Percentiles rank a stretch among this genome's conserved stretches.
phyloP scores from a whole-genome alignment of 2,888 invertebrate species.

The Trissolcus brochymenae region DNA sequence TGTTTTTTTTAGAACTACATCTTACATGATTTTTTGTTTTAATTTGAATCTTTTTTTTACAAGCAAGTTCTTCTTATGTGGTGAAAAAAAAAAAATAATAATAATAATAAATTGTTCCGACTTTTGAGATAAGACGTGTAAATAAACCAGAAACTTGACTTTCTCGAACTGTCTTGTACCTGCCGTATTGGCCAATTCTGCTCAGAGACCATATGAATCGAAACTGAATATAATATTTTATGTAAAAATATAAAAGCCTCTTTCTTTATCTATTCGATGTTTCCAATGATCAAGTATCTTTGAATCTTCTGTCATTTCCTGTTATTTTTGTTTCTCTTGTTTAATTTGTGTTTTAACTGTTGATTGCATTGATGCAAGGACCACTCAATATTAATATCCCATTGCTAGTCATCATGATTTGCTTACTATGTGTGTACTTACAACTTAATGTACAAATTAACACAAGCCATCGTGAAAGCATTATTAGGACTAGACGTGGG shows the following conservation, averaged over 20 bases:
- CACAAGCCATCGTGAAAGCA: conserved; percentile 30
- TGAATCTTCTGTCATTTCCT: conserved; percentile 45
- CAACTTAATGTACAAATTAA: conserved; percentile 62
- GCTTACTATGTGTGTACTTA: conserved; percentile 73
- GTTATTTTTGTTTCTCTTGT: conserved; percentile 50
- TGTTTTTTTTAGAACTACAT: too few species aligned
- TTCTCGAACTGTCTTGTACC: conserved; percentile 32
- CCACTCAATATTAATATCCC: conserved; percentile 82
- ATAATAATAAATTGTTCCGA: too few species aligned
- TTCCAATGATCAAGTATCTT: conserved; percentile 48
- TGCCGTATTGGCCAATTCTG: conserved; percentile 45
- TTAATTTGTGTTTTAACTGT: conserved; percentile 63
- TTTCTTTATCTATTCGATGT: conserved; percentile 54
- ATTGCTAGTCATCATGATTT: conserved; percentile 74
- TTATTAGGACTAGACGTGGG: conserved; percentile 37
- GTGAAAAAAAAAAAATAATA: too few species aligned
- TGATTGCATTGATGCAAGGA: conserved; percentile 82
- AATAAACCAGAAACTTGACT: conserved; percentile 32
- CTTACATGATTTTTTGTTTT: too few species aligned
- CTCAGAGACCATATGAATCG: conserved; percentile 34
- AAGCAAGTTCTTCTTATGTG: too few species aligned
- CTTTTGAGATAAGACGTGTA: conserved; percentile 40
- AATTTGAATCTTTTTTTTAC: too few species aligned
- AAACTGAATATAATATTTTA: conserved; percentile 24
- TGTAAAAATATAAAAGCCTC: conserved; percentile 23